Conservation (phyloP, 2,888 invertebrate species). For the Spicauda simplicius region DNA sequence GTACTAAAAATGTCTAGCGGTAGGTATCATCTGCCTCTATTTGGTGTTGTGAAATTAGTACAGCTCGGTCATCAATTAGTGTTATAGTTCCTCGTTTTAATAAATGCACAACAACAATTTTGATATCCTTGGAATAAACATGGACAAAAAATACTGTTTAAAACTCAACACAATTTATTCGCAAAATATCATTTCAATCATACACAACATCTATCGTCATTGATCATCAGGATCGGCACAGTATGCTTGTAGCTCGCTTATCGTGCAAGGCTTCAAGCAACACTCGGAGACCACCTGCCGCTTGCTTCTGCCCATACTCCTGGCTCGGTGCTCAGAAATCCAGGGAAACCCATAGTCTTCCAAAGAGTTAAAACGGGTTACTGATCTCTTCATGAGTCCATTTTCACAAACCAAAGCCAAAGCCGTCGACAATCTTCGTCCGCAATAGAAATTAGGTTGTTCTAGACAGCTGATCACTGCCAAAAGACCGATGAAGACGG, state of each 20-base stretch:
- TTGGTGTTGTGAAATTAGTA: no score
- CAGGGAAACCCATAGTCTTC: neutral
- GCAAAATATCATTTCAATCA: no score
- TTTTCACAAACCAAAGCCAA: constrained; percentile 42
- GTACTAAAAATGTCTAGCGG: no score
- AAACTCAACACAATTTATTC: no score
- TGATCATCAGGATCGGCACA: constrained; percentile 39
- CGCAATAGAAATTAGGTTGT: constrained; percentile 28
- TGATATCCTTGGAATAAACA: no score
- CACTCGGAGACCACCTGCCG: constrained; percentile 51
- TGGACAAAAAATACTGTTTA: no score
- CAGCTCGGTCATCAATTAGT: no score
- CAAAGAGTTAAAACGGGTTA: neutral
- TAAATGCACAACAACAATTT: no score
- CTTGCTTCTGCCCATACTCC: constrained; percentile 47
- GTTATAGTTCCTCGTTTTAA: no score
- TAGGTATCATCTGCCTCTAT: no score
- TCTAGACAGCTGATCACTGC: constrained; percentile 30
- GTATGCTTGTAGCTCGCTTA: constrained; percentile 49
- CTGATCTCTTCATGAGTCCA: constrained; percentile 9
- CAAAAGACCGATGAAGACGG: constrained; percentile 13
- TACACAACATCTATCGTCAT: no score
- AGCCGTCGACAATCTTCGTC: constrained; percentile 18
- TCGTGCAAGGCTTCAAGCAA: constrained; percentile 54
- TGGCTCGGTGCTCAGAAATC: constrained; percentile 39